Evolutionary conservation across 2,113 vertebrate species (phyloP).

Genomic region (Corynorhinus townsendii): DNA sequence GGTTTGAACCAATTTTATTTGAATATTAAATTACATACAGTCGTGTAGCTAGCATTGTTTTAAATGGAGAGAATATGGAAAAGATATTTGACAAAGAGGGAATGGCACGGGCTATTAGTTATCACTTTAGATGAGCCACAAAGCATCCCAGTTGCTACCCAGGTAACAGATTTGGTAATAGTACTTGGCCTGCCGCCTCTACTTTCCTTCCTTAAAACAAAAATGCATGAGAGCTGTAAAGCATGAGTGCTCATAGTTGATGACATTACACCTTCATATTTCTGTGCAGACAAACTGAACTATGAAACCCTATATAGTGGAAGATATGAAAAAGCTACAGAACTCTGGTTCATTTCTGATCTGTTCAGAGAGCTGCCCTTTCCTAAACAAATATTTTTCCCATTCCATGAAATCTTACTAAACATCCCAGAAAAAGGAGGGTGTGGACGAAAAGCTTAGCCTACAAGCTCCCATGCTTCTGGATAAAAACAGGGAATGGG

Average conservation of each 20-base stretch:
- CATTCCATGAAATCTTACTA: constrained; percentile 22
- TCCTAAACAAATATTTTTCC: neutral
- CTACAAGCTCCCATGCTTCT: neutral
- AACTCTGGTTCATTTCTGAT: neutral
- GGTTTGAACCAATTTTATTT: neutral
- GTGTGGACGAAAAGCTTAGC: neutral
- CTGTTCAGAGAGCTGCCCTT: neutral
- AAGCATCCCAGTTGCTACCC: neutral
- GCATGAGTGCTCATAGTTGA: neutral
- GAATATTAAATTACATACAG: neutral
- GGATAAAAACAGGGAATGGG: neutral
- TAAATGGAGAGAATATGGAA: neutral
- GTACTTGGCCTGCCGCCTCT: neutral
- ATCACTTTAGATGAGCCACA: neutral
- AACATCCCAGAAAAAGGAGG: neutral
- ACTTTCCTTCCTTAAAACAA: constrained; percentile 11
- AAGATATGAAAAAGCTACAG: neutral
- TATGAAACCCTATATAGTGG: neutral
- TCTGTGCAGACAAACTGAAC: neutral
- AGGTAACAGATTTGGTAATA: neutral
- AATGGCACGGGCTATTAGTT: neutral
- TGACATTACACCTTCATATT: neutral
- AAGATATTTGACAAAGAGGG: neutral
- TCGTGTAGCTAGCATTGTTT: neutral
- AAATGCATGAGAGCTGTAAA: neutral